Conservation (phyloP, 2,888 invertebrate species). For the Parasteatoda lunata region DNA sequence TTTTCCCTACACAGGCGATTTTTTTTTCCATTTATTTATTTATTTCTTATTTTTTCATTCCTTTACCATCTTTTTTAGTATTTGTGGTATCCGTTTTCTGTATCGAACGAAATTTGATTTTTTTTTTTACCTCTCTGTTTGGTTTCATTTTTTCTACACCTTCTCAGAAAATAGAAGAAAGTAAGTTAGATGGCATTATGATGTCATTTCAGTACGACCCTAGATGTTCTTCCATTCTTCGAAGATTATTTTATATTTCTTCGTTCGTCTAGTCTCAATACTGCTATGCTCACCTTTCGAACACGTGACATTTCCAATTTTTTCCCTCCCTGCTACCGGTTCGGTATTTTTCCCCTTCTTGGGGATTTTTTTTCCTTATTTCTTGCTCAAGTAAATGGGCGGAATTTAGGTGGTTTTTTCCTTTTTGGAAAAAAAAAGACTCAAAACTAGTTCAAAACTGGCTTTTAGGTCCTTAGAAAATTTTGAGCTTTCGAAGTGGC, state of each 20-base stretch:
- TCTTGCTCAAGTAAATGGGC: too few species aligned
- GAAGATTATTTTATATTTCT: conserved; percentile 60
- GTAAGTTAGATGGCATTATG: conserved; percentile 58
- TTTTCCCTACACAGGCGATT: too few species aligned
- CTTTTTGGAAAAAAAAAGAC: too few species aligned
- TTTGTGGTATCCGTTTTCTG: conserved; percentile 20
- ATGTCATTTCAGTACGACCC: conserved; percentile 43
- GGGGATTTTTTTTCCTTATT: too few species aligned
- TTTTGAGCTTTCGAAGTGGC: too few species aligned
- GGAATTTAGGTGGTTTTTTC: too few species aligned
- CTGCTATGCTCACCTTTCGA: conserved; percentile 14
- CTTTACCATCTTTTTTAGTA: background rate
- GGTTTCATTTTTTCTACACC: conserved; percentile 31
- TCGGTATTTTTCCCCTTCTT: background rate
- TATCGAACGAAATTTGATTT: conserved; percentile 53
- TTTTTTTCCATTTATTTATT: too few species aligned
- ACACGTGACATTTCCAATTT: background rate
- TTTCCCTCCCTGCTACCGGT: background rate
- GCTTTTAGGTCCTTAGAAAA: too few species aligned
- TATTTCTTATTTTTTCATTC: too few species aligned
- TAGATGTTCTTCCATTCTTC: conserved; percentile 54
- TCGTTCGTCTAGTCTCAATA: background rate
- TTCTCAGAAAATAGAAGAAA: conserved; percentile 26
- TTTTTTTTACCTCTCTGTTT: conserved; percentile 32
- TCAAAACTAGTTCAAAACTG: too few species aligned